Evolutionary conservation across 2,888 invertebrate species (phyloP), one percentile per base, ranked within the genome.

Genomic region (Malthinus flaveolus): DNA sequence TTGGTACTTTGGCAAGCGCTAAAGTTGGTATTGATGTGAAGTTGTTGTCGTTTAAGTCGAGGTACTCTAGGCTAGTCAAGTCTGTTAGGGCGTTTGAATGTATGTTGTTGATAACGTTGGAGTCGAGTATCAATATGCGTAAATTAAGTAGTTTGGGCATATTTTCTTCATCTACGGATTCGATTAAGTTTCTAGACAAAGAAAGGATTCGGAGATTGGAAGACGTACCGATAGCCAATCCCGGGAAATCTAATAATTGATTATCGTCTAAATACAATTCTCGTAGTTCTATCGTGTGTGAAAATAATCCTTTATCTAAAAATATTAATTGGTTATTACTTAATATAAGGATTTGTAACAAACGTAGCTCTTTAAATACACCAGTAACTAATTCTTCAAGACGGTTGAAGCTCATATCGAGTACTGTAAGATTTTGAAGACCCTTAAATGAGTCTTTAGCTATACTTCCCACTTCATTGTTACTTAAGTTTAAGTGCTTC

Each of bases 31-130:
- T 80, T 44, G 83, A 81, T 68, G 89, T 88, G 74, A 95, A 83
- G 76, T 91, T 90, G 78, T 95, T 95, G 75, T 91, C 88, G 64
- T 90, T 88, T 63, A 94, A 79, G 77, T 91, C 88, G 69, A 94
- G 82, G 69, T 84, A 83, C 61, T 88, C 86, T 45, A 95, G 78
- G 45, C 88, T 84, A 49, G 86, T 85, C 51, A 94, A 80, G 56
- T 90, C 89, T 67, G 89, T 87, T 68, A 93, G 87, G 46, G 90
- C 88, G 63, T 86, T 84, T 66, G 86, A 83, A 75, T 88, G 86
- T 63, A 93, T 82, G 61, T 83, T 85, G 55, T 85, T 83, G 68
- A 95, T 87, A 49, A 91, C 84, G 79, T 95, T 95, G 66, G 86
- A 87, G 55, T 88, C 85, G 66, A 93, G 79, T 68, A 86, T 85